These are phyloP conservation scores for Choloepus didactylus DNA, from an alignment of 2,797 vertebrate species.

Conservation along the genomic window DNA sequence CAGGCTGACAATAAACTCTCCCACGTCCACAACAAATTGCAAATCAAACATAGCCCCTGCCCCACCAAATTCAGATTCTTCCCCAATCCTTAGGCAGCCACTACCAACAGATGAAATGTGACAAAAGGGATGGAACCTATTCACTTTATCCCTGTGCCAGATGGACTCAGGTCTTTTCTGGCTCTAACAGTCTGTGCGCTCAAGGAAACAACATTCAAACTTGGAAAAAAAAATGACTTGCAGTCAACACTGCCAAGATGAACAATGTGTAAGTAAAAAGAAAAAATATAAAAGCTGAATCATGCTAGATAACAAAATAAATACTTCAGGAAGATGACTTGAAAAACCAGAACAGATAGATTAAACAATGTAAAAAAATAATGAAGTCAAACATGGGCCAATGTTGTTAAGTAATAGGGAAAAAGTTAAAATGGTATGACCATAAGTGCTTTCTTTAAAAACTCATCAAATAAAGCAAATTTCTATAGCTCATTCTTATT, in stretches of 20 bases:
- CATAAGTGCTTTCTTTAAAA: slow-evolving; percentile 40
- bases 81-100: neutral
- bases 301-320: slow-evolving; percentile 58
- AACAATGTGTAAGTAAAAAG: slow-evolving; percentile 34
- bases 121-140: neutral
- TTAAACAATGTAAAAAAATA: slow-evolving; percentile 50
- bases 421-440: slow-evolving; percentile 31
- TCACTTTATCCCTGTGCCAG: neutral
- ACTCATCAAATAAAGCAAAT: slow-evolving; percentile 28
- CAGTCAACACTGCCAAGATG: slow-evolving; percentile 32
- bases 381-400: slow-evolving; percentile 16
- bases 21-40: neutral
- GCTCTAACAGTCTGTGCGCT: neutral
- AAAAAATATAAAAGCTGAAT: slow-evolving; percentile 61
- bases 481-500: slow-evolving; percentile 22
- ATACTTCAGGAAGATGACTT: slow-evolving; percentile 61
- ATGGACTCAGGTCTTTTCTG: neutral
- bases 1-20: neutral
- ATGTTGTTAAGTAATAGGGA: neutral
- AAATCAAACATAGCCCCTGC: neutral
- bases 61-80: neutral
- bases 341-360: slow-evolving; percentile 66
- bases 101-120: neutral
- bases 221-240: slow-evolving; percentile 34
- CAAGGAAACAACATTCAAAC: neutral